A percentile compares a stretch with the other conserved stretches of the same genome.
Evolutionary conservation across 53 echinoderm and acorn worm species (phyloP).

Genomic region (Zoroaster sp.): DNA sequence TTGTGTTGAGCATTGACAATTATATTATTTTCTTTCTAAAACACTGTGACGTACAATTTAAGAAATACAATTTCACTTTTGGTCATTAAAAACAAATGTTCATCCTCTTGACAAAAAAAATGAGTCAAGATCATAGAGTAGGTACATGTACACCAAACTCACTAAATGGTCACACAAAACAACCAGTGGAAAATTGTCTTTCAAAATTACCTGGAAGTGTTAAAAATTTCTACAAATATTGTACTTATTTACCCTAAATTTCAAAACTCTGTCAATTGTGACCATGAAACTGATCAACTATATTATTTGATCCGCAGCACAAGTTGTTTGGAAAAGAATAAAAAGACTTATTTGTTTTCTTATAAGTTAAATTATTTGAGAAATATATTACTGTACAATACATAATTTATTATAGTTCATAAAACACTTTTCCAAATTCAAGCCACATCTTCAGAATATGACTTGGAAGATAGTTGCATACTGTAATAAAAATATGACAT

Average conservation of each 20-base stretch:
- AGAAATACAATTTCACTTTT: not conserved
- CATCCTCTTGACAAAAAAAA: not conserved
- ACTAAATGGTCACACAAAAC: not conserved
- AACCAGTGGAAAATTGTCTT: not conserved
- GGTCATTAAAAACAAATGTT: not conserved
- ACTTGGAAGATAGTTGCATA: slow-evolving; percentile 45
- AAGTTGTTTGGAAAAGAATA: slow-evolving; percentile 36
- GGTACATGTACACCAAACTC: no score
- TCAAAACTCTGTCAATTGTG: not conserved
- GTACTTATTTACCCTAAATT: not conserved
- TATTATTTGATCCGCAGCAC: slow-evolving; percentile 48
- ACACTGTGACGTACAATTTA: not conserved
- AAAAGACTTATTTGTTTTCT: slow-evolving; percentile 15
- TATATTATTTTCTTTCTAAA: not conserved
- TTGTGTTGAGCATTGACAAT: not conserved
- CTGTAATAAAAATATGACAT: slow-evolving; percentile 49
- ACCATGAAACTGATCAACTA: not conserved
- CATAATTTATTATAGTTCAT: slow-evolving; percentile 52
- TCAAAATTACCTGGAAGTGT: not conserved
- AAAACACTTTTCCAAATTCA: not conserved
- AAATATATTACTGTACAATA: slow-evolving; percentile 52
- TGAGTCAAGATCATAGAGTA: no score
- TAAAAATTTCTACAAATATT: not conserved
- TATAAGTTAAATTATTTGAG: slow-evolving; percentile 55
- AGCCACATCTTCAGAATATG: not conserved